Percentiles rank a stretch among this genome's conserved stretches.
Evolutionary conservation across 2,797 vertebrate species (phyloP).

Genomic region (Natrix natrix): DNA sequence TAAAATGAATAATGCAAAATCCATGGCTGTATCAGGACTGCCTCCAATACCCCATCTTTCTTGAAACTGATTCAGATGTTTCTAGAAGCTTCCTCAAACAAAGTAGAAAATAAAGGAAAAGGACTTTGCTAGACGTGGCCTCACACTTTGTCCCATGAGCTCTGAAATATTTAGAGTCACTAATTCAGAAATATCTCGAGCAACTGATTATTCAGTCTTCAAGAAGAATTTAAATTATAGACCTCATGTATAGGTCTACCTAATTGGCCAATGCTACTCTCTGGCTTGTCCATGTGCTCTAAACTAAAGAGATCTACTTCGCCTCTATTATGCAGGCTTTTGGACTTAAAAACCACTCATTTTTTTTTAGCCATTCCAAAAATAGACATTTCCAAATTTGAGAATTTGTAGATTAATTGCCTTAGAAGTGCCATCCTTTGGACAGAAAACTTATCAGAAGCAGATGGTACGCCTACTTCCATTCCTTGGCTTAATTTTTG

Average conservation of each 20-base stretch:
- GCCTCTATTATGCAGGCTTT: neutral
- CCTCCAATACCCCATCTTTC: neutral
- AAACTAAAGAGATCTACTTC: neutral
- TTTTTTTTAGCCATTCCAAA: neutral
- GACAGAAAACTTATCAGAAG: neutral
- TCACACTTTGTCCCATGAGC: neutral
- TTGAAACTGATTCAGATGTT: neutral
- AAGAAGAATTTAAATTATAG: neutral
- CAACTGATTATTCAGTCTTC: neutral
- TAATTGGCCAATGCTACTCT: neutral
- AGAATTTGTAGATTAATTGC: accelerated
- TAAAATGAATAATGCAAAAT: neutral
- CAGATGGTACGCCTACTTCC: constrained; percentile 53
- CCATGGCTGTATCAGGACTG: neutral
- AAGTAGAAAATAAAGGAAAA: neutral
- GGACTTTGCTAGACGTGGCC: neutral
- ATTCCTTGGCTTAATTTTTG: constrained; percentile 65
- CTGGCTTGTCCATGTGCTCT: neutral
- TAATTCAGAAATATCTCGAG: neutral
- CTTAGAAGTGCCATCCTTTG: neutral
- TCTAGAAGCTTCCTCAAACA: neutral
- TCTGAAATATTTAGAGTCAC: neutral
- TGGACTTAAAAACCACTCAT: neutral
- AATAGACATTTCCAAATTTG: neutral
- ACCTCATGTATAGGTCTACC: neutral